Percentiles rank a stretch among this genome's conserved stretches.
phyloP scores from a whole-genome alignment of 2,888 invertebrate species.

The Ethmia dodecea region DNA sequence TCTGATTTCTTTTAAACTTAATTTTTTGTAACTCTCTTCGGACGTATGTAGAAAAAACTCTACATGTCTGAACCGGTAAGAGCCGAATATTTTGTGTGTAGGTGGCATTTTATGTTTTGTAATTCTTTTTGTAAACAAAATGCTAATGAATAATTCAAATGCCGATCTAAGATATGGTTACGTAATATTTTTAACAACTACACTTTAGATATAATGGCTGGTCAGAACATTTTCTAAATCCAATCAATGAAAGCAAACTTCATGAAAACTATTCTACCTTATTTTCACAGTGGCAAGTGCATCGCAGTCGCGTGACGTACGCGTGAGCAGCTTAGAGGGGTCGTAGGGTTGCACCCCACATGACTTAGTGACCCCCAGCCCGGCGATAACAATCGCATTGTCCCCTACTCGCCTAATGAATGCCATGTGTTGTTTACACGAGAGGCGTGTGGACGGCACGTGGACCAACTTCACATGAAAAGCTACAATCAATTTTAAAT shows the following conservation, averaged over 20 bases:
- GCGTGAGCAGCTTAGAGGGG: conserved; percentile 37
- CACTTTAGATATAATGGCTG: too few relatives aligned
- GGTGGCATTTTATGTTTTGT: conserved; percentile 67
- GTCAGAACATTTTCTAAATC: too few relatives aligned
- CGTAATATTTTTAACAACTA: conserved; percentile 8
- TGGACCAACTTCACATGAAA: conserved; percentile 49
- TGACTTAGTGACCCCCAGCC: conserved; percentile 60
- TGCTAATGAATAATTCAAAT: conserved; percentile 55
- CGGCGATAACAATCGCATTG: conserved; percentile 52
- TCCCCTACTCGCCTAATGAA: conserved; percentile 46
- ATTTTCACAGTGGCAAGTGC: conserved; percentile 14
- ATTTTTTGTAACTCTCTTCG: conserved; percentile 68
- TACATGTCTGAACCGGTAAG: conserved; percentile 73
- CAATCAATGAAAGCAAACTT: too few relatives aligned
- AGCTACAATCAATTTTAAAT: too few relatives aligned
- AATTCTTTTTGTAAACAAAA: conserved; percentile 61
- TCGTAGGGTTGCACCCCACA: conserved; percentile 28
- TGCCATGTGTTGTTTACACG: conserved; percentile 45
- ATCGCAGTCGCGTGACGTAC: conserved; percentile 41
- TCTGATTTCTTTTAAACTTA: conserved; percentile 74
- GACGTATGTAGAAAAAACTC: conserved; percentile 65
- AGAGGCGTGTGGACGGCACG: conserved; percentile 62
- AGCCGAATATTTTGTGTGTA: conserved; percentile 66
- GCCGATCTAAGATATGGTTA: conserved; percentile 35
- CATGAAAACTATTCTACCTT: neutral